Conservation (phyloP, 2,888 invertebrate species). For the Caenorhabditis afra region DNA sequence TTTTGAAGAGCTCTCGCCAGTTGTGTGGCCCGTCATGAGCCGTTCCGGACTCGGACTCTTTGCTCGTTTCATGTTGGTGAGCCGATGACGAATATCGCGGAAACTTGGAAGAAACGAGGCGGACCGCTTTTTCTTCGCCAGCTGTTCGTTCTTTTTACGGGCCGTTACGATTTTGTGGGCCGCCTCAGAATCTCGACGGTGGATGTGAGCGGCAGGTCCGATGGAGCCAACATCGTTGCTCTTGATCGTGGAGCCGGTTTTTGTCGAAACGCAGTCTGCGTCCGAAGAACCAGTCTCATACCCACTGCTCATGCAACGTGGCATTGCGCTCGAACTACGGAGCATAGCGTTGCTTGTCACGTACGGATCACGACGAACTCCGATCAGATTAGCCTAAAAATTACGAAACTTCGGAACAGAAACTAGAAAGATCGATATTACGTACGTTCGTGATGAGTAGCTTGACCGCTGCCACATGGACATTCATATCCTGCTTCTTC, state of each 20-base stretch:
- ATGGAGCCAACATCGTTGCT: not conserved
- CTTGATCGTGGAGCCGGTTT: slow-evolving; percentile 10
- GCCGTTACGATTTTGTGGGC: slow-evolving; percentile 47
- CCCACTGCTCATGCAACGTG: slow-evolving; percentile 44
- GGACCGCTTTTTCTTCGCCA: slow-evolving; percentile 42
- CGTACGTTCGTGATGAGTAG: slow-evolving; percentile 53
- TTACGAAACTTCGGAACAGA: not conserved
- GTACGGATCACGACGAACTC: slow-evolving; percentile 43
- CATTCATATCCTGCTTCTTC: slow-evolving; percentile 55
- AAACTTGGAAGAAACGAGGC: slow-evolving; percentile 56
- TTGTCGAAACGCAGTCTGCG: slow-evolving; percentile 14
- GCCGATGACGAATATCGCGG: slow-evolving; percentile 35
- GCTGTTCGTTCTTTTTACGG: slow-evolving; percentile 19
- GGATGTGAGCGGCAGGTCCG: slow-evolving; percentile 2
- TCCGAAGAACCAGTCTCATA: slow-evolving; percentile 51
- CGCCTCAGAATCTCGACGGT: slow-evolving; percentile 48
- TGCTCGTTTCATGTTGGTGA: slow-evolving; percentile 39
- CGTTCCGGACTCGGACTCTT: slow-evolving; percentile 51
- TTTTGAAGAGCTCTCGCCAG: not conserved
- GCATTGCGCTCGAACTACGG: slow-evolving; percentile 54
- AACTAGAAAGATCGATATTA: not conserved
- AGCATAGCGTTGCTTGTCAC: slow-evolving; percentile 39
- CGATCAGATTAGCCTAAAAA: slow-evolving; percentile 53
- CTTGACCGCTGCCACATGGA: slow-evolving; percentile 52
- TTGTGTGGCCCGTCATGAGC: slow-evolving; percentile 18